Evolutionary conservation across 64 coral and sea anemone species (phyloP).

Genomic region (Stylophora pistillata): DNA sequence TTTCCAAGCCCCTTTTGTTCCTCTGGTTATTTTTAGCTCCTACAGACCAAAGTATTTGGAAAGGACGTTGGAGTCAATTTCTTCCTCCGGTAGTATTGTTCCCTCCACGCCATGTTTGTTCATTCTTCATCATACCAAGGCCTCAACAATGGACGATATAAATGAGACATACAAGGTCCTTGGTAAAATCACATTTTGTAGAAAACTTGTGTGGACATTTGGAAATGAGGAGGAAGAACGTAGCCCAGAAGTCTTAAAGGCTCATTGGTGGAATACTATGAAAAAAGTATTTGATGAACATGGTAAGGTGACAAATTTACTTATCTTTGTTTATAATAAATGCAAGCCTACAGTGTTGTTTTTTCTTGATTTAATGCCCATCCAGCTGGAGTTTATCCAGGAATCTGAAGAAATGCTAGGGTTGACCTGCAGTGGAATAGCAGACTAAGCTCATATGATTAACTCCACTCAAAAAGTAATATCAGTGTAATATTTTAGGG

Average conservation of each 20-base stretch:
- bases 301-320: slow-evolving; percentile 45
- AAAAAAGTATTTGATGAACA: slow-evolving; percentile 95
- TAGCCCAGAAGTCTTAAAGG: slow-evolving; percentile 77
- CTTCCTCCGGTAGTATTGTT: slow-evolving; percentile 59
- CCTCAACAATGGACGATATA: slow-evolving; percentile 86
- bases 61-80: slow-evolving; percentile 84
- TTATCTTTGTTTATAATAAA: background rate
- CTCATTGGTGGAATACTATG: slow-evolving; percentile 96
- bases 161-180: slow-evolving; percentile 93
- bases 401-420: background rate
- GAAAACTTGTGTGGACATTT: slow-evolving; percentile 92
- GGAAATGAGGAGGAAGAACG: slow-evolving; percentile 88
- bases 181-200: slow-evolving; percentile 86
- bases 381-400: too few species aligned
- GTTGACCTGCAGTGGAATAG: too few species aligned
- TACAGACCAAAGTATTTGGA: slow-evolving; percentile 88
- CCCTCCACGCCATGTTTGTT: slow-evolving; percentile 84
- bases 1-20: slow-evolving; percentile 62
- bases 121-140: slow-evolving; percentile 89
- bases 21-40: slow-evolving; percentile 89
- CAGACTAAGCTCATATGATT: background rate
- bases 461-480: too few species aligned
- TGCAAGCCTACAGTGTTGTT: background rate
- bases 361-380: background rate
- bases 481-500: too few species aligned